Percentiles rank a stretch among this genome's conserved stretches.
Evolutionary conservation across 2,797 vertebrate genomes (phyloP).

Genomic region (Atherinosoma microstoma): DNA sequence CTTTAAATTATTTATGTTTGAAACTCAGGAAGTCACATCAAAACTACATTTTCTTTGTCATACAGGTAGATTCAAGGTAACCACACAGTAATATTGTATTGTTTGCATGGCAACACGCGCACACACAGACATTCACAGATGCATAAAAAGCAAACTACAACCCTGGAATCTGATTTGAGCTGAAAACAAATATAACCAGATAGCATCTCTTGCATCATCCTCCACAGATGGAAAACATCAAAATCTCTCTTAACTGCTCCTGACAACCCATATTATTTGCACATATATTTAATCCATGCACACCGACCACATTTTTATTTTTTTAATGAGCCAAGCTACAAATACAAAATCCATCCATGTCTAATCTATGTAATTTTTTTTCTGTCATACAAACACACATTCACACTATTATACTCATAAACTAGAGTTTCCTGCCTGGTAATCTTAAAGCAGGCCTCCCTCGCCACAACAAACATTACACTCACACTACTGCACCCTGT

Average conservation of each 20-base stretch:
- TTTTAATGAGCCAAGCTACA: not conserved
- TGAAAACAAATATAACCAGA: conserved; percentile 59
- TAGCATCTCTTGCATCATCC: conserved; percentile 60
- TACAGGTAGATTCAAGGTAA: not conserved
- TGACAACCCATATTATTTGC: not conserved
- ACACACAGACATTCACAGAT: not conserved
- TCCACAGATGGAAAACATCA: conserved; percentile 48
- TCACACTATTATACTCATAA: conserved; percentile 13
- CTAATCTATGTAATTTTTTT: not conserved
- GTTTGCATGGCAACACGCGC: not conserved
- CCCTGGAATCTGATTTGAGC: conserved; percentile 58
- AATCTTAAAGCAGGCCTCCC: conserved; percentile 2
- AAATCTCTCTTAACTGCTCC: conserved; percentile 51
- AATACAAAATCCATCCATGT: not conserved
- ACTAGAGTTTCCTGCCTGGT: not conserved
- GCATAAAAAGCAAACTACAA: conserved; percentile 7
- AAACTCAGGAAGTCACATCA: not conserved
- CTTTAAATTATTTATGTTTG: not conserved
- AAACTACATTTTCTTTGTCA: not conserved
- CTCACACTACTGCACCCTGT: not conserved
- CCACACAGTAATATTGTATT: not conserved
- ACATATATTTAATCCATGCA: conserved; percentile 22
- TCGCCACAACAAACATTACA: not conserved
- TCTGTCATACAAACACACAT: not conserved
- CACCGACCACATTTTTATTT: conserved; percentile 3